These are phyloP conservation scores for Pterostichus niger DNA, from an alignment of 2,888 invertebrate genomes.

Conservation along the genomic window DNA sequence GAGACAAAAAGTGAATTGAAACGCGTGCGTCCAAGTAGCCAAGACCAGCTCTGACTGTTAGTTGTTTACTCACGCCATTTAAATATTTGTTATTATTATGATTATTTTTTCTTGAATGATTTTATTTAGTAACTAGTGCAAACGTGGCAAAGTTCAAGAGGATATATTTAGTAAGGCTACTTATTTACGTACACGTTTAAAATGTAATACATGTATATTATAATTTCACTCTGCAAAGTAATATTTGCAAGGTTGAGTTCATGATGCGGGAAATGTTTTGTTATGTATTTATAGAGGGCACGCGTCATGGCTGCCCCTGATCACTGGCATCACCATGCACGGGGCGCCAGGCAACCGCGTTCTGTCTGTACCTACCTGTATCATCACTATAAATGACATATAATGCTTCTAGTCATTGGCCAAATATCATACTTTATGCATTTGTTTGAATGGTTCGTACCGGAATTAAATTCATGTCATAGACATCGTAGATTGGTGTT, in stretches of 20 bases:
- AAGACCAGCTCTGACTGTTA: not conserved
- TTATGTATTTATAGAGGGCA: conserved; percentile 40
- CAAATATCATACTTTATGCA: conserved; percentile 71
- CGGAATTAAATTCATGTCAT: conserved; percentile 48
- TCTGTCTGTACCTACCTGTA: conserved; percentile 45
- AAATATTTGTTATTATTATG: conserved; percentile 46
- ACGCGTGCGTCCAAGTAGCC: too few relatives aligned
- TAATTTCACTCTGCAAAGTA: conserved; percentile 41
- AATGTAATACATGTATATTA: conserved; percentile 20
- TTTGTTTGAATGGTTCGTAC: conserved; percentile 58
- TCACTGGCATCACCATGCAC: not conserved
- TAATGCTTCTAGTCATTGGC: conserved; percentile 75
- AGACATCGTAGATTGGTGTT: conserved; percentile 56
- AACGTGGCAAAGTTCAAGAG: conserved; percentile 47
- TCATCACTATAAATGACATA: conserved; percentile 59
- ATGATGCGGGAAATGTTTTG: conserved; percentile 45
- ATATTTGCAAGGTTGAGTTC: conserved; percentile 54
- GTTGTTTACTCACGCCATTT: conserved; percentile 37
- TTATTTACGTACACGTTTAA: conserved; percentile 19
- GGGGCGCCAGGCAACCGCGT: conserved; percentile 8
- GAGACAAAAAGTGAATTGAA: too few relatives aligned
- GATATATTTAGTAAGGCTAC: conserved; percentile 27
- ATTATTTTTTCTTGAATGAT: conserved; percentile 16
- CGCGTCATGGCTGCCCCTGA: conserved; percentile 13
- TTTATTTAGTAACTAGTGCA: conserved; percentile 45